phyloP scores from a whole-genome alignment of 1,140 invertebrate species.

The Brachionus paranguensis region DNA sequence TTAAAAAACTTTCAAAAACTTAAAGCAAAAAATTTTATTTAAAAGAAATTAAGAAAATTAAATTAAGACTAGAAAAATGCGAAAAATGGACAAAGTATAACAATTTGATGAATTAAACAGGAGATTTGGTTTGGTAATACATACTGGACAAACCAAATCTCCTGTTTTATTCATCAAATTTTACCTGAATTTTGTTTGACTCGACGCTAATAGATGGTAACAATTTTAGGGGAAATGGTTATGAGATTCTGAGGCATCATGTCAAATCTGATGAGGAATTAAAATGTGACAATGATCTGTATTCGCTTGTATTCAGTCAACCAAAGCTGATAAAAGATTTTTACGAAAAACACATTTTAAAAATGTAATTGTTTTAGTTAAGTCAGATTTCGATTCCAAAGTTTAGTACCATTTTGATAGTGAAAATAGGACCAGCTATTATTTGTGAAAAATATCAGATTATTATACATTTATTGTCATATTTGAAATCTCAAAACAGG shows the following conservation, averaged over 20 bases:
- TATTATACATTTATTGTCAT: slow-evolving; percentile 32
- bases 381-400: slow-evolving; percentile 8
- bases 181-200: not conserved
- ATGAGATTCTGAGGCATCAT: not conserved
- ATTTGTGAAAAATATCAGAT: slow-evolving; percentile 4
- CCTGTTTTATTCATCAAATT: too few species aligned
- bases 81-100: too few species aligned
- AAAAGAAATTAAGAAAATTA: too few species aligned
- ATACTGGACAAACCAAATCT: too few species aligned
- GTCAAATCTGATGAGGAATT: not conserved
- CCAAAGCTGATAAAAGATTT: not conserved
- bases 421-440: not conserved
- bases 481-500: not conserved
- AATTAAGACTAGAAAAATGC: too few species aligned
- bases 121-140: too few species aligned
- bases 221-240: slow-evolving; percentile 5
- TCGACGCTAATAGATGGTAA: not conserved
- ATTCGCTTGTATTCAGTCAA: slow-evolving; percentile 9
- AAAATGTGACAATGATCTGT: not conserved
- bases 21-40: too few species aligned
- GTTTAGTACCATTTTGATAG: slow-evolving; percentile 3
- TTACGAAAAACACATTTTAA: not conserved
- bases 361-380: not conserved
- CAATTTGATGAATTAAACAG: too few species aligned
- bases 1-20: too few species aligned